phyloP scores from a whole-genome alignment of 2,797 vertebrate species.

The Scarus forsteni region DNA sequence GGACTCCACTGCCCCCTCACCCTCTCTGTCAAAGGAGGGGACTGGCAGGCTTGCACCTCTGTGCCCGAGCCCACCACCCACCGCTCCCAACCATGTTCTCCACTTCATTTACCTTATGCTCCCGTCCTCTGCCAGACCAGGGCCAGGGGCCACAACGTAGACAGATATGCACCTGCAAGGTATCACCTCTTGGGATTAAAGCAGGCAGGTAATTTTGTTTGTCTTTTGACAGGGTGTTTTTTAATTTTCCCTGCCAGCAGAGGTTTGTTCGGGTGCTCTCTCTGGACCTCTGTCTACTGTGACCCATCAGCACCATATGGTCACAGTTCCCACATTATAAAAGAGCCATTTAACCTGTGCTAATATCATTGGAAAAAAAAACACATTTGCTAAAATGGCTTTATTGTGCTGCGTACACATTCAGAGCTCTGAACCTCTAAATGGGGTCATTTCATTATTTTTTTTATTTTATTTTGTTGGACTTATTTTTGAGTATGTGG shows the following conservation, averaged over 20 bases:
- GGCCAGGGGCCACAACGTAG: slow-evolving; percentile 63
- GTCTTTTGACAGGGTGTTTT: slow-evolving; percentile 73
- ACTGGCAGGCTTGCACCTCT: slow-evolving; percentile 66
- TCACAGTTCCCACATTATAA: slow-evolving; percentile 51
- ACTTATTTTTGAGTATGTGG: no score
- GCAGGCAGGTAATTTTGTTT: slow-evolving; percentile 69
- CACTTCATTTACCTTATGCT: slow-evolving; percentile 78
- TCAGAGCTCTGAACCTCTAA: slow-evolving; percentile 3
- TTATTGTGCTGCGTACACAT: not conserved
- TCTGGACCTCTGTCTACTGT: slow-evolving; percentile 59
- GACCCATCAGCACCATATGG: slow-evolving; percentile 72
- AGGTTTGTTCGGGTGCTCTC: slow-evolving; percentile 66
- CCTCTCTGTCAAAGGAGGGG: slow-evolving; percentile 50
- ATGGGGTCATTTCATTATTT: not conserved
- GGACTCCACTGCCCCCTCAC: slow-evolving; percentile 66
- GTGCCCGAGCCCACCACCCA: slow-evolving; percentile 69
- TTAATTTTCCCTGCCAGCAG: slow-evolving; percentile 69
- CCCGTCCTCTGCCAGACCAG: slow-evolving; percentile 54
- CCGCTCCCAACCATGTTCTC: slow-evolving; percentile 70
- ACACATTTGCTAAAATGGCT: slow-evolving; percentile 26
- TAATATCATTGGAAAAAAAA: slow-evolving; percentile 28
- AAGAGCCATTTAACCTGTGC: slow-evolving; percentile 63
- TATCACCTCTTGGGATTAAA: slow-evolving; percentile 65
- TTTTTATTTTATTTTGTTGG: no score
- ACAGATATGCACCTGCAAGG: slow-evolving; percentile 57